Conservation (phyloP, 1,140 invertebrate species). For the Drosophila subobscura region DNA sequence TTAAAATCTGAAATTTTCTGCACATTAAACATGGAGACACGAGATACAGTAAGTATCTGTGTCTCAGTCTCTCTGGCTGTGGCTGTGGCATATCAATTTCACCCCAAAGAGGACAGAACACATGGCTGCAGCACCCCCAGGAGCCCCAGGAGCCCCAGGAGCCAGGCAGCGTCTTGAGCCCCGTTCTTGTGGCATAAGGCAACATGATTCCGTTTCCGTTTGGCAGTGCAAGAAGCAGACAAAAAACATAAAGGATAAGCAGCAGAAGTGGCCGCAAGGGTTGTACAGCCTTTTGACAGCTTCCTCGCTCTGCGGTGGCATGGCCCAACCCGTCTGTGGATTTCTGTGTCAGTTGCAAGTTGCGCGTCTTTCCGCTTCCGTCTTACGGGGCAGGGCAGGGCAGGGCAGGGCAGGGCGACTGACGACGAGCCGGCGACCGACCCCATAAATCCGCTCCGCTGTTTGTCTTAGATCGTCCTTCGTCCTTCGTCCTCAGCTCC, state of each 20-base stretch:
- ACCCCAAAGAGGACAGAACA: slow-evolving; percentile 23
- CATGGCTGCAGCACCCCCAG: slow-evolving; percentile 5
- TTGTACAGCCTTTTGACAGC: slow-evolving; percentile 68
- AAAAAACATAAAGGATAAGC: slow-evolving; percentile 24
- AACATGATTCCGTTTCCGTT: slow-evolving; percentile 77
- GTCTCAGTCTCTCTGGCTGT: slow-evolving; percentile 2
- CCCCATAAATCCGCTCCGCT: slow-evolving; percentile 65
- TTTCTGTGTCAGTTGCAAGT: slow-evolving; percentile 69
- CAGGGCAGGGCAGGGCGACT: background rate
- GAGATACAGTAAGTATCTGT: slow-evolving; percentile 32
- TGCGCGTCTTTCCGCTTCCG: slow-evolving; percentile 77
- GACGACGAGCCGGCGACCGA: slow-evolving; percentile 28
- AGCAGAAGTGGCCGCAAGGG: slow-evolving; percentile 42
- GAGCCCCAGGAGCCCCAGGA: slow-evolving; percentile 9
- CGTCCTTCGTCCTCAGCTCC: slow-evolving; percentile 4
- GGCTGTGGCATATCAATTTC: slow-evolving; percentile 66
- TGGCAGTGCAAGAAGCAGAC: slow-evolving; percentile 29
- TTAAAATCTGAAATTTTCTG: slow-evolving; percentile 67
- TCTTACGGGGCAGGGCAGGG: slow-evolving; percentile 7
- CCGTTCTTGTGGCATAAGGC: slow-evolving; percentile 56
- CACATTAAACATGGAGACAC: slow-evolving; percentile 45
- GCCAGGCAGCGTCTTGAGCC: slow-evolving; percentile 44
- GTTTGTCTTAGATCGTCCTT: slow-evolving; percentile 67
- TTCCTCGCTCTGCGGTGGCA: slow-evolving; percentile 63
- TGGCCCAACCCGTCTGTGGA: slow-evolving; percentile 1